Base-by-base conservation (phyloP, 2,888 invertebrate species). In the Dryocosmus kuriphilus region DNA sequence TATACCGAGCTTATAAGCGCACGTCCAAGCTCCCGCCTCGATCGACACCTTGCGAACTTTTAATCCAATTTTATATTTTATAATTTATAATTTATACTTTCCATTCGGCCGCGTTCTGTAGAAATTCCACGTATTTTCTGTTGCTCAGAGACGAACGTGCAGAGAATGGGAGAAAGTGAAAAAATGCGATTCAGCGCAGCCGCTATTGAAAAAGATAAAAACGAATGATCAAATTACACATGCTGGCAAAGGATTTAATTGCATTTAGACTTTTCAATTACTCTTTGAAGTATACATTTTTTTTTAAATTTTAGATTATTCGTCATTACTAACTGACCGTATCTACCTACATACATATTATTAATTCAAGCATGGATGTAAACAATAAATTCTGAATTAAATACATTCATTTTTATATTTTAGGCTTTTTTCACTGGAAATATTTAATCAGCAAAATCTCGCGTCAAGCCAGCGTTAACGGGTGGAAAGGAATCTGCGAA, bases 11-110 rank as follows among this genome's bases (percentile, higher is more conserved):
- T 46, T 35, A 22, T n/a, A 14, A 35, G 46, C 74, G n/a, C 19
- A 51, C 46, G 35, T 35, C 22, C 22, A 14, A 35, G 46, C 74
- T 71, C 30, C 60, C 22, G 46, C 61, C 63, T 51, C 81, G 81
- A 81, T 84, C 81, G 79, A 81, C 82, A 80, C 79, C 77, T 79
- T 51, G 67, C 81, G 71, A 84, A 84, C 80, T 84, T 84, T 84
- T 84, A 84, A 83, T 84, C 83, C 78, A 82, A 84, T 83, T 84
- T 84, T 81, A 84, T 83, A 84, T 84, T 84, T 83, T 16, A 51
- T 71, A 51, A n/a, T 71, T 71, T 30, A 71, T 71, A 71, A 30
- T 71, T 71, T 81, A 84, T 82, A 81, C 80, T 77, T 57, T 74
- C 75, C 79, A 76, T 79, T 80, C 73, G 74, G 77, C 77, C 46